phyloP scores from a whole-genome alignment of 2,888 invertebrate genomes.

The Oithona nana region DNA sequence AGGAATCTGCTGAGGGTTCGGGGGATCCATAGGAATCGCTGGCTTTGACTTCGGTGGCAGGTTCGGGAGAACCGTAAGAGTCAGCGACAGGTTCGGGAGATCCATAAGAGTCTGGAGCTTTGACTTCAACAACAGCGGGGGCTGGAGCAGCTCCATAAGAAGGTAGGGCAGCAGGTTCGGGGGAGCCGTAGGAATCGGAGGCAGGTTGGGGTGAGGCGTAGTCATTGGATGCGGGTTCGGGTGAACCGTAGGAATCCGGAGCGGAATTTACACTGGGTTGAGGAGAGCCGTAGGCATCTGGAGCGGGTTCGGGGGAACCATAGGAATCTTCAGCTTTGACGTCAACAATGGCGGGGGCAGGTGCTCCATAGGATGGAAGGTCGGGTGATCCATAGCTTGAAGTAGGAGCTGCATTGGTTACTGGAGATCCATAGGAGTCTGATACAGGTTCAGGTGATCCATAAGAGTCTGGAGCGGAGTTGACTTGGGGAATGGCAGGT shows the following conservation, averaged over 20 bases:
- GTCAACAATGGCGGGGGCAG: no score
- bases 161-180: no score
- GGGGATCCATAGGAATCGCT: not conserved
- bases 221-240: not conserved
- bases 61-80: not conserved
- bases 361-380: not conserved
- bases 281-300: not conserved
- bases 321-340: no score
- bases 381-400: conserved; percentile 7
- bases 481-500: not conserved
- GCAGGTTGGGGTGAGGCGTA: not conserved
- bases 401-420: not conserved
- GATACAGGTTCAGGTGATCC: not conserved
- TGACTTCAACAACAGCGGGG: no score
- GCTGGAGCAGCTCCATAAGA: not conserved
- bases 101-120: no score
- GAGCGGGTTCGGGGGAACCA: not conserved
- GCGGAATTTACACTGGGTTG: not conserved
- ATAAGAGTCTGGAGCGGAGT: conserved; percentile 4
- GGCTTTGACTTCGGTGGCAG: not conserved
- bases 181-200: no score
- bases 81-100: not conserved
- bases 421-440: no score
- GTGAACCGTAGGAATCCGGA: not conserved
- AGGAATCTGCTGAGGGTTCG: not conserved